Evolutionary conservation across 2,888 invertebrate species (phyloP).

Genomic region (Spodoptera exigua): DNA sequence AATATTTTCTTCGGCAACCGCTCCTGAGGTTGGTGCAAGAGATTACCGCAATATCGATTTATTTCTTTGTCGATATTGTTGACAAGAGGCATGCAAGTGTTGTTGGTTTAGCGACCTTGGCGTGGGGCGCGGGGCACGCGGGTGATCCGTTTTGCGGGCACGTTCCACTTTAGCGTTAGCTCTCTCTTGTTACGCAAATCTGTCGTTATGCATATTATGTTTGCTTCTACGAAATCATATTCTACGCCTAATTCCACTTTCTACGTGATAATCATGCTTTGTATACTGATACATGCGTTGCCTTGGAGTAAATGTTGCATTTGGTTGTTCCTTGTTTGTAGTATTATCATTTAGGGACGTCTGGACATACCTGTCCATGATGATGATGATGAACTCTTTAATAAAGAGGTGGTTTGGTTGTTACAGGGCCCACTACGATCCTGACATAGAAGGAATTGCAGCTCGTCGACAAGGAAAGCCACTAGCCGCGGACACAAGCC

Average conservation of each 20-base stretch:
- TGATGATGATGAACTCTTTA: not conserved
- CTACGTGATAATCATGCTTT: slow-evolving; percentile 74
- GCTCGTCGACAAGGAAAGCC: slow-evolving; percentile 81
- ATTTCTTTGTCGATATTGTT: slow-evolving; percentile 49
- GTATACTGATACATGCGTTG: slow-evolving; percentile 38
- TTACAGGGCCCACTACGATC: slow-evolving; percentile 87
- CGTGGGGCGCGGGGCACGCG: slow-evolving; percentile 71
- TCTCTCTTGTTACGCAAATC: slow-evolving; percentile 89
- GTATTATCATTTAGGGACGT: slow-evolving; percentile 14
- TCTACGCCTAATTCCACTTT: slow-evolving; percentile 80
- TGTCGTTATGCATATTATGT: slow-evolving; percentile 87
- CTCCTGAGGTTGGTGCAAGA: slow-evolving; percentile 47
- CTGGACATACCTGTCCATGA: not conserved
- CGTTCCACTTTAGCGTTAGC: slow-evolving; percentile 85
- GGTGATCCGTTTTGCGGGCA: slow-evolving; percentile 82
- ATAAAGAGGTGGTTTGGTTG: slow-evolving; percentile 61
- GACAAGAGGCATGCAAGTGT: slow-evolving; percentile 56
- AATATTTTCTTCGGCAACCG: slow-evolving; percentile 33
- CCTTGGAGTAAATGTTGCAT: slow-evolving; percentile 7
- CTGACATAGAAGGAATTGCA: slow-evolving; percentile 86
- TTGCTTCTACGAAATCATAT: slow-evolving; percentile 80
- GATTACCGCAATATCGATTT: slow-evolving; percentile 55
- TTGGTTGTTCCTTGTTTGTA: slow-evolving; percentile 10
- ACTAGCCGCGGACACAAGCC: slow-evolving; percentile 75
- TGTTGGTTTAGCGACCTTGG: slow-evolving; percentile 74